Evolutionary conservation across 2,113 vertebrate species (phyloP).

Genomic region (Calidris pygmaea): DNA sequence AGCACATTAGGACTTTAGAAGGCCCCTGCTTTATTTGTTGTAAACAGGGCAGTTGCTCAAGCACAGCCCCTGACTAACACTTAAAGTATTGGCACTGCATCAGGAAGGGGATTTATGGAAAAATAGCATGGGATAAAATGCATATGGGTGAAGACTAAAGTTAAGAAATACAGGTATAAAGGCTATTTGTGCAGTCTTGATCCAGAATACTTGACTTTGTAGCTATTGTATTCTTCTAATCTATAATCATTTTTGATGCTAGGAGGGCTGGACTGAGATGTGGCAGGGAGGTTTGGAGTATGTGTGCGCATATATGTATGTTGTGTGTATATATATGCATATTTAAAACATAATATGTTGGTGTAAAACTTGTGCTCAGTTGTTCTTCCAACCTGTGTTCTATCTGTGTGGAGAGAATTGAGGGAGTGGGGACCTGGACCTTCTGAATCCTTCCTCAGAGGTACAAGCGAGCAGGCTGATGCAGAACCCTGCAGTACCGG

Average conservation of each 20-base stretch:
- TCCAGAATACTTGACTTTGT: background rate
- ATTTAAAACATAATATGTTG: background rate
- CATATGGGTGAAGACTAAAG: background rate
- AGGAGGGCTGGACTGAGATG: background rate
- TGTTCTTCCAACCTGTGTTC: background rate
- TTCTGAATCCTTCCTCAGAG: background rate
- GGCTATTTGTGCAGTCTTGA: background rate
- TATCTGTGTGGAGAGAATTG: background rate
- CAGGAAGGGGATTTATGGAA: background rate
- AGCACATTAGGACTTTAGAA: background rate
- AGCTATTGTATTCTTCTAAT: background rate
- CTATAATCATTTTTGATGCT: background rate
- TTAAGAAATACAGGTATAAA: background rate
- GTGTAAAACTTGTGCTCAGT: background rate
- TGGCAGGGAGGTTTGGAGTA: background rate
- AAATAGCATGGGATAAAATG: background rate
- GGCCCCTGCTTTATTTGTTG: too few relatives aligned
- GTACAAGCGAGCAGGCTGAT: fast-evolving
- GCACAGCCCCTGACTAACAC: background rate
- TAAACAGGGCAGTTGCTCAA: background rate
- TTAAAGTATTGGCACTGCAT: background rate
- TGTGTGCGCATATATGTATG: background rate
- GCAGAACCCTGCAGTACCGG: background rate
- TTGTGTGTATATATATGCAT: background rate
- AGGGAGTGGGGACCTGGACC: background rate